A percentile compares a stretch with the other conserved stretches of the same genome.
Evolutionary conservation across 2,113 vertebrate genomes (phyloP).

Genomic region (Crypturellus undulatus): DNA sequence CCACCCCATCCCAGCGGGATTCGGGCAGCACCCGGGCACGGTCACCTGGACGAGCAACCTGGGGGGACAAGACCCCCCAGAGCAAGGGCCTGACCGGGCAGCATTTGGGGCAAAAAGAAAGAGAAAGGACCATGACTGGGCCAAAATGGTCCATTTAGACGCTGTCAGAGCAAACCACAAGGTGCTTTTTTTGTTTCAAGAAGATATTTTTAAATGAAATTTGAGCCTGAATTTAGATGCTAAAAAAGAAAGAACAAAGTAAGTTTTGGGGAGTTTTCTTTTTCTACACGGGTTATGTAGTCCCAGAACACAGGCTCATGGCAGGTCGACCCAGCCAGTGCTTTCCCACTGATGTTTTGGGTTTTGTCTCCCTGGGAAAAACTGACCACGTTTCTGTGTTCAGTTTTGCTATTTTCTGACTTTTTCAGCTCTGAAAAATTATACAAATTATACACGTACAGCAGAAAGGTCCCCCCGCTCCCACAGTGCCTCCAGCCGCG

Average conservation of each 20-base stretch:
- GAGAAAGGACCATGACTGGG: rapidly evolving
- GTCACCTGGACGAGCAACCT: neutral
- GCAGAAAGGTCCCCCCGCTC: neutral
- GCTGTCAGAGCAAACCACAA: neutral
- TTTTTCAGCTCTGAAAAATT: neutral
- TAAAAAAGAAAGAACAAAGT: neutral
- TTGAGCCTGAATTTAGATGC: neutral
- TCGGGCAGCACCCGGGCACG: too few relatives aligned
- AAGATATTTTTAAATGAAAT: neutral
- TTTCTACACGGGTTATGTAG: neutral
- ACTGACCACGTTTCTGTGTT: neutral
- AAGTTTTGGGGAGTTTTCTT: neutral
- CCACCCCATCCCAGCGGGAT: rapidly evolving
- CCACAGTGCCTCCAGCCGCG: neutral
- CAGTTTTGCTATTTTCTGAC: neutral
- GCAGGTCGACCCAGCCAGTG: slow-evolving; percentile 46
- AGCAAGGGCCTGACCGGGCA: neutral
- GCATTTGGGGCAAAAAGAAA: neutral
- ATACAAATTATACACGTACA: neutral
- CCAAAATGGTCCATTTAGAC: neutral
- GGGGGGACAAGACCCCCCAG: neutral
- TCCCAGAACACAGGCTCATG: slow-evolving; percentile 20
- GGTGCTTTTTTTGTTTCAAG: neutral
- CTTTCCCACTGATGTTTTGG: slow-evolving; percentile 25
- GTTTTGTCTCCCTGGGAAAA: slow-evolving; percentile 17